Evolutionary conservation across 2,797 vertebrate species (phyloP).

Genomic region (Myotis planiceps): DNA sequence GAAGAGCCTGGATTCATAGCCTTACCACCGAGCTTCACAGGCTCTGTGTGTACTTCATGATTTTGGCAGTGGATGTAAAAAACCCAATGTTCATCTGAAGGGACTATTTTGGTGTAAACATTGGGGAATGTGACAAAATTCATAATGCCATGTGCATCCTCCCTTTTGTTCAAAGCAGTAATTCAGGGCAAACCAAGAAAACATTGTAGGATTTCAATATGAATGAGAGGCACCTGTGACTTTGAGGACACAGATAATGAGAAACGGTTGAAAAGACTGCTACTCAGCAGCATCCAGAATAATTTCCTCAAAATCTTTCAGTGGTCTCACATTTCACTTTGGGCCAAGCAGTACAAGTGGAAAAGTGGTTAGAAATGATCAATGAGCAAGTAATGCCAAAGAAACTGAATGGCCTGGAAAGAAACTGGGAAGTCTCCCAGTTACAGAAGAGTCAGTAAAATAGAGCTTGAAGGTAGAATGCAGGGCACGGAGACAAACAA

Average conservation of each 20-base stretch:
- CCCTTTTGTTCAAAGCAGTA: neutral
- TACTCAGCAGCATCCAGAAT: neutral
- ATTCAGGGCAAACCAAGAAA: constrained; percentile 38
- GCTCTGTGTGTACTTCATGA: neutral
- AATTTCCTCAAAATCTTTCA: constrained; percentile 64
- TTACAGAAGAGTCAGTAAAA: constrained; percentile 65
- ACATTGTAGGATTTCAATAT: constrained; percentile 25
- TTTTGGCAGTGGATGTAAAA: constrained; percentile 21
- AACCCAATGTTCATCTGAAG: neutral
- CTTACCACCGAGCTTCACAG: neutral
- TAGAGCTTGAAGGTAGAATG: constrained; percentile 63
- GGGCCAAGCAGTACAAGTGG: constrained; percentile 45
- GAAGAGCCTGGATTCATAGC: neutral
- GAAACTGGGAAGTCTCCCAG: constrained; percentile 74
- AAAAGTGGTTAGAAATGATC: constrained; percentile 70
- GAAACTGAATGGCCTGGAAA: constrained; percentile 66
- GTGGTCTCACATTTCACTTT: constrained; percentile 32
- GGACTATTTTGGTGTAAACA: constrained; percentile 1
- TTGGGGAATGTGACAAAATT: constrained; percentile 29
- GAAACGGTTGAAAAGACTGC: neutral
- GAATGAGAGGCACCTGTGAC: constrained; percentile 46
- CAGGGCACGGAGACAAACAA: constrained; percentile 58
- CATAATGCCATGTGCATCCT: neutral
- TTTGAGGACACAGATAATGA: neutral
- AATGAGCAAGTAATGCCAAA: constrained; percentile 69